These are phyloP conservation scores for Zhengitettix transpicula DNA, from an alignment of 2,888 invertebrate species.

Conservation along the genomic window DNA sequence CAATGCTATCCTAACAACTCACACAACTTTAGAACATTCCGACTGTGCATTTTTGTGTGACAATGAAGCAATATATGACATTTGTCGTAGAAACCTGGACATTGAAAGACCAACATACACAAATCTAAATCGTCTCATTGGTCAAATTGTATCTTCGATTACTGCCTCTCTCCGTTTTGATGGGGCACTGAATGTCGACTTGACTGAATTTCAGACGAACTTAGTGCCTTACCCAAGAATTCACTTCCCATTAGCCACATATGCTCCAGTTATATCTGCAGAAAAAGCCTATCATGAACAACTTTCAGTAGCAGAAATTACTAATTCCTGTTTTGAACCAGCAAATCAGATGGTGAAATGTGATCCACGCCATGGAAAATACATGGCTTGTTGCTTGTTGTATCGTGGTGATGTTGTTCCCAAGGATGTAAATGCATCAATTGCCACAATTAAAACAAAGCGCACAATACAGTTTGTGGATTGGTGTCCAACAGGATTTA, in stretches of 20 bases:
- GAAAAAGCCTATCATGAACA: slow-evolving; percentile 36
- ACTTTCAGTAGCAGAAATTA: slow-evolving; percentile 33
- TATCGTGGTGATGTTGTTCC: slow-evolving; percentile 21
- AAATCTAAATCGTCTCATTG: too few species aligned
- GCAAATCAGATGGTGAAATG: slow-evolving; percentile 34
- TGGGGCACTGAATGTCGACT: slow-evolving; percentile 72
- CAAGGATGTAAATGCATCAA: slow-evolving; percentile 33
- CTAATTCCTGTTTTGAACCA: slow-evolving; percentile 40
- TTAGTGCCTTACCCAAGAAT: slow-evolving; percentile 83
- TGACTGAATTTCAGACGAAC: slow-evolving; percentile 84
- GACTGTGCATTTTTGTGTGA: too few species aligned
- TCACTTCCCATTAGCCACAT: slow-evolving; percentile 54
- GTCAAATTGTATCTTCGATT: slow-evolving; percentile 26
- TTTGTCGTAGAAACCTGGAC: too few species aligned
- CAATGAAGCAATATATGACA: too few species aligned
- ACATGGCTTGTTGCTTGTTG: slow-evolving; percentile 27
- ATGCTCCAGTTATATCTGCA: slow-evolving; percentile 34
- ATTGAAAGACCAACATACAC: too few species aligned
- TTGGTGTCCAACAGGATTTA: slow-evolving; percentile 42
- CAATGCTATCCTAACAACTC: too few species aligned
- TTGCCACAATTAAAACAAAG: slow-evolving; percentile 37
- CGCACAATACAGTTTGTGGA: slow-evolving; percentile 39
- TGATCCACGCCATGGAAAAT: slow-evolving; percentile 24
- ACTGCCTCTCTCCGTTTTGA: slow-evolving; percentile 76
- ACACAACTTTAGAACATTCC: too few species aligned